Evolutionary conservation across 2,113 vertebrate species (phyloP).

Genomic region (Alaudala cheleensis): DNA sequence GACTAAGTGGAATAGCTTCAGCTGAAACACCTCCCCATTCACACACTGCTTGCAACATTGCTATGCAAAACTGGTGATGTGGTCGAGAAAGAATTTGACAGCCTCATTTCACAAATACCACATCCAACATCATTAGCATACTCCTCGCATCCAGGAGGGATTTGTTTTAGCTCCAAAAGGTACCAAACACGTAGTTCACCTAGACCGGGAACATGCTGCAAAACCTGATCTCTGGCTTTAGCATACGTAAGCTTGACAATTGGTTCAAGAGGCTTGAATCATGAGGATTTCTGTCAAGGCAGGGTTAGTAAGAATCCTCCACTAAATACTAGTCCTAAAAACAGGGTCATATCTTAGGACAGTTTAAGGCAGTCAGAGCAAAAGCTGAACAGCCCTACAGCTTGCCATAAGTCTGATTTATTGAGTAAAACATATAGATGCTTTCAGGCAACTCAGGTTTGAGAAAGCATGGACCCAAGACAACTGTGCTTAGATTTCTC

Average conservation of each 20-base stretch:
- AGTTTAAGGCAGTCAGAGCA: background rate
- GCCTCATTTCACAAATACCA: background rate
- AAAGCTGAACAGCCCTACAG: background rate
- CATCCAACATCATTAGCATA: background rate
- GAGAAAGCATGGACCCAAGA: background rate
- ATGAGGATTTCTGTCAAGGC: background rate
- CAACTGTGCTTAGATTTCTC: background rate
- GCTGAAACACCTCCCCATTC: background rate
- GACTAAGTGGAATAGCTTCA: background rate
- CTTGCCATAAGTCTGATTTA: background rate
- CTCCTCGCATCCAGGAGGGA: background rate
- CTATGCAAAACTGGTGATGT: background rate
- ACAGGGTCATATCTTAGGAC: background rate
- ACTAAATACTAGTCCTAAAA: background rate
- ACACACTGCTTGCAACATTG: background rate
- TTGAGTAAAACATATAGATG: background rate
- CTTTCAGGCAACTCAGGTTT: background rate
- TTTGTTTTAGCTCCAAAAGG: background rate
- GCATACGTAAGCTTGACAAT: background rate
- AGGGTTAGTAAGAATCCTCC: background rate
- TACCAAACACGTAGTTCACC: background rate
- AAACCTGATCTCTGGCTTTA: background rate
- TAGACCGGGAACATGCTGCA: background rate
- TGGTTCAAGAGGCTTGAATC: background rate
- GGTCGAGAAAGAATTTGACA: background rate